Evolutionary conservation across 2,797 vertebrate genomes (phyloP).

Genomic region (Bufotes viridis): DNA sequence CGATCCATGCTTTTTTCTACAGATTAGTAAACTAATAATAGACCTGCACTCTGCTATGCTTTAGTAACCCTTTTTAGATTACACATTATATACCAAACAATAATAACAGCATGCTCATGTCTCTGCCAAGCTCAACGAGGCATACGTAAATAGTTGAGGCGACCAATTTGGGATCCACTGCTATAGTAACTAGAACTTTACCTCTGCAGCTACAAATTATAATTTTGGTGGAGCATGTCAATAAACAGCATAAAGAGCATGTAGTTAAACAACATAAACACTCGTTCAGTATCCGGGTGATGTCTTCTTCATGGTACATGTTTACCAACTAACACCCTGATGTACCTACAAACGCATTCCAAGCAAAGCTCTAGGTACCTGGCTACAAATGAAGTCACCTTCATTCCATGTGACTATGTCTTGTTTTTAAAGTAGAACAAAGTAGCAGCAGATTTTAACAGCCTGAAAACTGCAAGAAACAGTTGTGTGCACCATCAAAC

Average conservation of each 20-base stretch:
- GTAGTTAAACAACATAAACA: not conserved
- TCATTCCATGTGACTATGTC: slow-evolving; percentile 11
- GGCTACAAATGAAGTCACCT: slow-evolving; percentile 3
- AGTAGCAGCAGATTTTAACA: slow-evolving; percentile 27
- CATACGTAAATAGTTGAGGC: not conserved
- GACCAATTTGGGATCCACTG: not conserved
- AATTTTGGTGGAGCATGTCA: not conserved
- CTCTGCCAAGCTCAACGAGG: no score
- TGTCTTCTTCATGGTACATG: not conserved
- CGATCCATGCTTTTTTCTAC: no score
- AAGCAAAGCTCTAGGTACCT: slow-evolving; percentile 1
- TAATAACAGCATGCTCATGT: no score
- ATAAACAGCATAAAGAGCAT: not conserved
- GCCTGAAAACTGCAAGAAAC: slow-evolving; percentile 38
- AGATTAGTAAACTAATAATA: no score
- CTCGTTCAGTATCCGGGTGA: not conserved
- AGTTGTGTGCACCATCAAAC: slow-evolving; percentile 42
- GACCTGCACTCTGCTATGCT: no score
- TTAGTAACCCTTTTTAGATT: no score
- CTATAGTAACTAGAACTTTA: not conserved
- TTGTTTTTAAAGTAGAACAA: slow-evolving; percentile 20
- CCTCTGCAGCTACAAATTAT: not conserved
- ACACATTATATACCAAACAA: no score
- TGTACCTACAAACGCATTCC: not conserved
- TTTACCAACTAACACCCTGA: slow-evolving; percentile 31